Percentiles rank a stretch among this genome's conserved stretches.
Evolutionary conservation across 2,797 vertebrate species (phyloP).

Genomic region (Falco rusticolus): DNA sequence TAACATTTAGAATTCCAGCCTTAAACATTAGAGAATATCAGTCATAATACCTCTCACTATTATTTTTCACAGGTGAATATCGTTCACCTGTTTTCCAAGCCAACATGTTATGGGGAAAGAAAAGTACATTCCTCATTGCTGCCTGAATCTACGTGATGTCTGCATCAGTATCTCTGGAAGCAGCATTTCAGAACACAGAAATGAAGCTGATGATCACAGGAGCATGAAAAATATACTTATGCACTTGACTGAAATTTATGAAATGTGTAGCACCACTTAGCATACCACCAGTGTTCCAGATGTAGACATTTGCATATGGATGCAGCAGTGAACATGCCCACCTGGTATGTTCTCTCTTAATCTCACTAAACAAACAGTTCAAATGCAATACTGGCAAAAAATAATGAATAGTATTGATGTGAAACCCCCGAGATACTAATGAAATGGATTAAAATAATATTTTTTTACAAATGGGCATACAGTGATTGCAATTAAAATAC

Average conservation of each 20-base stretch:
- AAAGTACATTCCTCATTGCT: background rate
- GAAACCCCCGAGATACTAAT: background rate
- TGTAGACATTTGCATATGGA: background rate
- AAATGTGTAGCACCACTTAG: background rate
- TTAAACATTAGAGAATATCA: background rate
- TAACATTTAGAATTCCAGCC: background rate
- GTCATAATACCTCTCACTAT: background rate
- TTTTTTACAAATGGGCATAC: background rate
- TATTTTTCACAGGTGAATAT: background rate
- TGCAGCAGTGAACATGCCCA: background rate
- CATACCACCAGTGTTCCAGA: background rate
- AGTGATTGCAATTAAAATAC: background rate
- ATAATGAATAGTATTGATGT: background rate
- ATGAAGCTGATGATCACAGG: background rate
- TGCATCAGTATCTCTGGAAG: background rate
- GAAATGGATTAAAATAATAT: background rate
- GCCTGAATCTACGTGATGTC: background rate
- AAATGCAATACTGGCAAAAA: background rate
- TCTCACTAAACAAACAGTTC: background rate
- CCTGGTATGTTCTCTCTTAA: background rate
- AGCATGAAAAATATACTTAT: slow-evolving; percentile 43
- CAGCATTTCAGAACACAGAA: background rate
- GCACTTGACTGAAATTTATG: slow-evolving; percentile 25
- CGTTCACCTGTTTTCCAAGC: background rate
- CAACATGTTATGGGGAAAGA: background rate